Evolutionary conservation across 2,113 vertebrate genomes (phyloP).

Genomic region (Dipodomys stephensi): DNA sequence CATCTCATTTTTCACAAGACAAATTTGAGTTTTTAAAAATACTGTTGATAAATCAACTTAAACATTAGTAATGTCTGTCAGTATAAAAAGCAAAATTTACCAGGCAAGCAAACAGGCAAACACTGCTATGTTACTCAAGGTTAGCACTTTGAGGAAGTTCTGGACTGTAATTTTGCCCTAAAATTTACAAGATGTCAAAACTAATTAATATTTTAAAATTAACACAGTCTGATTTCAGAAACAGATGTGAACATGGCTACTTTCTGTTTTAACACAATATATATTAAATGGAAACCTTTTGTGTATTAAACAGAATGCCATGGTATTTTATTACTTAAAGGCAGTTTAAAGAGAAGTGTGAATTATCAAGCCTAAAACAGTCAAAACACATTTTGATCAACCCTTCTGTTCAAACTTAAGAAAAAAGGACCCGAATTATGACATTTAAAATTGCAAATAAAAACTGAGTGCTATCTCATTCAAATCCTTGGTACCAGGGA

Average conservation of each 20-base stretch:
- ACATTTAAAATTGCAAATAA: constrained; percentile 80
- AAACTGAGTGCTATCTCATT: constrained; percentile 74
- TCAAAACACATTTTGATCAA: constrained; percentile 85
- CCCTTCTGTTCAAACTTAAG: constrained; percentile 83
- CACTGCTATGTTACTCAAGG: constrained; percentile 92
- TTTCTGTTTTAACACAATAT: constrained; percentile 85
- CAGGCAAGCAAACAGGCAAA: constrained; percentile 96
- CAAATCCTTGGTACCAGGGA: constrained; percentile 67
- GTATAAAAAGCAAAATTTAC: constrained; percentile 96
- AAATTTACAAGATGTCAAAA: constrained; percentile 86
- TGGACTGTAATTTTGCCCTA: constrained; percentile 84
- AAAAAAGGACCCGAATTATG: constrained; percentile 80
- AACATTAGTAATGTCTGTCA: constrained; percentile 98
- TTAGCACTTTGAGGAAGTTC: constrained; percentile 97
- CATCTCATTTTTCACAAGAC: constrained; percentile 95
- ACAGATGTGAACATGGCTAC: constrained; percentile 83
- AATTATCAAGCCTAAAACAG: constrained; percentile 83
- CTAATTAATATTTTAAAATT: constrained; percentile 80
- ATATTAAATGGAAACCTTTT: constrained; percentile 70
- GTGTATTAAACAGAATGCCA: constrained; percentile 88
- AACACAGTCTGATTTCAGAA: constrained; percentile 85
- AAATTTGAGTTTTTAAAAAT: constrained; percentile 95
- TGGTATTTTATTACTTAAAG: constrained; percentile 81
- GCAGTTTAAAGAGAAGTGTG: constrained; percentile 82
- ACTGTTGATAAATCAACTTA: constrained; percentile 97